A percentile compares a stretch with the other conserved stretches of the same genome.
Conservation (phyloP, 2,113 vertebrate species). For the Solea solea region DNA sequence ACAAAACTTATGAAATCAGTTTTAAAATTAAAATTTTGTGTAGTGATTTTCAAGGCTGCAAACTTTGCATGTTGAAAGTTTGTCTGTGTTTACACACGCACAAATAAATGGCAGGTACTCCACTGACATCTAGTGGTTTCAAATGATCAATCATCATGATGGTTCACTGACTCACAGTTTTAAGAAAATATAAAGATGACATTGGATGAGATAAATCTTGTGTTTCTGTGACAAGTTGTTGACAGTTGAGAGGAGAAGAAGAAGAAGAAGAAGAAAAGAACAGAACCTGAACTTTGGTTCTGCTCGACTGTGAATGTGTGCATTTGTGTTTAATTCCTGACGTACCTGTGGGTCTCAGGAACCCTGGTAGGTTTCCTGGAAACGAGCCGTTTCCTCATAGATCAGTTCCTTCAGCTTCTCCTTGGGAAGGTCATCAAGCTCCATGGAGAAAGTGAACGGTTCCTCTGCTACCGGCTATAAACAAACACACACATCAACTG, state of each 20-base stretch:
- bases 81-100: neutral
- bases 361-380: conserved; percentile 84
- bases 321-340: neutral
- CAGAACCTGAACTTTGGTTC: neutral
- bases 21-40: too few relatives aligned
- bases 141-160: neutral
- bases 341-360: conserved; percentile 76
- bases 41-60: neutral
- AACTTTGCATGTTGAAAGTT: neutral
- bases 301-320: neutral
- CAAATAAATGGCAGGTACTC: neutral
- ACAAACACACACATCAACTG: neutral
- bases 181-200: neutral
- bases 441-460: conserved; percentile 90
- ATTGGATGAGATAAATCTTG: neutral
- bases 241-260: neutral
- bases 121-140: conserved; percentile 61
- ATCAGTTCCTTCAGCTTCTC: conserved; percentile 92
- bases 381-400: conserved; percentile 88
- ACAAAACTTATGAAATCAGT: too few relatives aligned
- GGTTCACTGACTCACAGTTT: neutral
- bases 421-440: conserved; percentile 90
- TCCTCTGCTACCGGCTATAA: conserved; percentile 88
- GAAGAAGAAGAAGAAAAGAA: too few relatives aligned
- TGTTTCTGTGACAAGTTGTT: too few relatives aligned